Evolutionary conservation across 2,888 invertebrate genomes (phyloP).

Genomic region (Lacanobia wlatinum): DNA sequence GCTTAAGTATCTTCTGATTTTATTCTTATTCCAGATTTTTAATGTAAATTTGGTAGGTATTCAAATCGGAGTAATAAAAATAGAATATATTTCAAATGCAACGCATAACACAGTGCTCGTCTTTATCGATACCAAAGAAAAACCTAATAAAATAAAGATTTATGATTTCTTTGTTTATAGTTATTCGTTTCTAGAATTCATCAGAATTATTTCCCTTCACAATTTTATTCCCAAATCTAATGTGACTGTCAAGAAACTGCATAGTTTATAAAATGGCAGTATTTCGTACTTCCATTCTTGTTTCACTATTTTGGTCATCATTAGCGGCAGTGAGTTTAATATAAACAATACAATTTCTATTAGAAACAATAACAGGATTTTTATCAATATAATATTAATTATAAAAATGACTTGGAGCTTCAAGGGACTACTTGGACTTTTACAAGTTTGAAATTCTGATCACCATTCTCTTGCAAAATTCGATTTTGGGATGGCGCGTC

Average conservation of each 20-base stretch:
- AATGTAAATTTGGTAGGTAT: neutral
- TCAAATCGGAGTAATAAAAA: neutral
- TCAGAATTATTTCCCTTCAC: slow-evolving; percentile 5
- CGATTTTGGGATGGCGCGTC: neutral
- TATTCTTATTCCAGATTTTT: neutral
- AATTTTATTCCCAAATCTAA: slow-evolving; percentile 29
- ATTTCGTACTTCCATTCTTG: slow-evolving; percentile 18
- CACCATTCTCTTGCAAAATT: neutral
- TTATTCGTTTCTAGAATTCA: slow-evolving; percentile 44
- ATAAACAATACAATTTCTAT: slow-evolving; percentile 4
- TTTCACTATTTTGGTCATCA: slow-evolving; percentile 34
- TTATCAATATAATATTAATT: neutral
- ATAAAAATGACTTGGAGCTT: neutral
- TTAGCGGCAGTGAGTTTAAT: slow-evolving; percentile 57
- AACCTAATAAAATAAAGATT: slow-evolving; percentile 43
- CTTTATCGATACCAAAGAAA: slow-evolving; percentile 22
- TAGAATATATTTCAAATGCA: neutral
- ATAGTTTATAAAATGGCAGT: slow-evolving; percentile 44
- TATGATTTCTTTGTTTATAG: slow-evolving; percentile 40
- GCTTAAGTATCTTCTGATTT: neutral
- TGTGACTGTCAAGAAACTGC: slow-evolving; percentile 10
- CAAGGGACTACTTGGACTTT: too few species aligned
- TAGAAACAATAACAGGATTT: neutral
- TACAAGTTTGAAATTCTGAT: neutral
- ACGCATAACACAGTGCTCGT: neutral